phyloP scores from a whole-genome alignment of 2,113 vertebrate species.

The Archilochus colubris region DNA sequence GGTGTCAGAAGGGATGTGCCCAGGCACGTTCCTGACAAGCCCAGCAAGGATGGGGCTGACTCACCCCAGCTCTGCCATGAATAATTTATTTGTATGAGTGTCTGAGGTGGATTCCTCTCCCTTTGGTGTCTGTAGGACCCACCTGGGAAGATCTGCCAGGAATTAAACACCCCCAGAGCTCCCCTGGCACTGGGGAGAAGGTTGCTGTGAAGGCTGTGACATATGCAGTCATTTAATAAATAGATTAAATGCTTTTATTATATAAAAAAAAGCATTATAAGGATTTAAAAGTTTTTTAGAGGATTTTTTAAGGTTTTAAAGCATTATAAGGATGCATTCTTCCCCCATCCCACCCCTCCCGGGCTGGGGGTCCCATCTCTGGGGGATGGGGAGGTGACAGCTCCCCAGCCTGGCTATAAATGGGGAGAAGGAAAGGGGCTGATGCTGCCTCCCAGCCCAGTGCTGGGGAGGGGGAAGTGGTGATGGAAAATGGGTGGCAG shows the following conservation, averaged over 20 bases:
- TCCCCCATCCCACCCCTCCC: neutral
- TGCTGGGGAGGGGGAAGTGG: fast-evolving
- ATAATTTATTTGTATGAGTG: neutral
- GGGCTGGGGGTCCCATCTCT: neutral
- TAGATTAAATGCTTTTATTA: too few relatives aligned
- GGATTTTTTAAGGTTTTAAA: neutral
- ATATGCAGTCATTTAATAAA: fast-evolving
- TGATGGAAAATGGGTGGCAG: neutral
- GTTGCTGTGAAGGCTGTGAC: neutral
- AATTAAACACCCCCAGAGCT: neutral
- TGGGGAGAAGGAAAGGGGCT: neutral
- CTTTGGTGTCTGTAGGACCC: neutral
- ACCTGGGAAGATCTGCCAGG: neutral
- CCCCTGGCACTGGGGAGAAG: neutral
- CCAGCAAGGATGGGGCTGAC: neutral
- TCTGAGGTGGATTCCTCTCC: neutral
- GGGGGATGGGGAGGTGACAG: neutral
- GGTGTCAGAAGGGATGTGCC: neutral
- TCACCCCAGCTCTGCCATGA: neutral
- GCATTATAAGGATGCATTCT: neutral
- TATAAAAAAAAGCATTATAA: too few relatives aligned
- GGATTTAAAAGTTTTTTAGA: neutral
- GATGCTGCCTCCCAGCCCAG: neutral
- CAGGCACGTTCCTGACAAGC: neutral
- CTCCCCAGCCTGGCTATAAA: neutral